Percentiles rank a stretch among this genome's conserved stretches.
These are phyloP conservation scores for Ormyrus labotus DNA, from an alignment of 2,888 invertebrate genomes.

Conservation along the genomic window DNA sequence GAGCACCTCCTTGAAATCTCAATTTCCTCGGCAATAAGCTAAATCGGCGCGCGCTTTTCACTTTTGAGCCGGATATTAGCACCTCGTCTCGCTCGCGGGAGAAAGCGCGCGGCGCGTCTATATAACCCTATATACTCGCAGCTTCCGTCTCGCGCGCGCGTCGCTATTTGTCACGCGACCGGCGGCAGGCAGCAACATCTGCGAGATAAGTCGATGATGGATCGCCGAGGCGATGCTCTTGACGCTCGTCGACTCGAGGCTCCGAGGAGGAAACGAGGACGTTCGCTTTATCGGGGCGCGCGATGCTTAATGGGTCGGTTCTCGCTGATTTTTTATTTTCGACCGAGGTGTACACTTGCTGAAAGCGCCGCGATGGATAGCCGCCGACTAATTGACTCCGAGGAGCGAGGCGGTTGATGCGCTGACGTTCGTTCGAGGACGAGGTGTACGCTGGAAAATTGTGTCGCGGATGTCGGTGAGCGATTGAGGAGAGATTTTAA, in stretches of 20 bases:
- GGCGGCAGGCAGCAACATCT: not conserved
- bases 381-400: not conserved
- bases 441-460: not conserved
- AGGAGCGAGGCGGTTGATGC: slow-evolving; percentile 7
- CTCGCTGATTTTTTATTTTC: not conserved
- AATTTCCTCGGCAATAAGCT: no score
- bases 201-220: slow-evolving; percentile 54
- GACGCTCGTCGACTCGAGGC: slow-evolving; percentile 5
- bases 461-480: no score
- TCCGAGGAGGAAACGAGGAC: not conserved
- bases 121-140: no score
- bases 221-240: slow-evolving; percentile 47
- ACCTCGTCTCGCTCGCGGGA: no score
- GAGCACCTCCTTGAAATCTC: no score
- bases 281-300: not conserved
- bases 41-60: no score
- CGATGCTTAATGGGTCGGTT: not conserved
- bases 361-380: not conserved
- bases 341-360: not conserved
- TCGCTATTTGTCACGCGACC: slow-evolving; percentile 46
- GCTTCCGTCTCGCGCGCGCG: slow-evolving; percentile 22
- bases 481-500: no score
- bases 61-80: no score
- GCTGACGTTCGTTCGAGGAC: not conserved
- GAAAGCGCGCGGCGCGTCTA: no score